Base-by-base conservation (phyloP, 2,797 vertebrate genomes). In the Trematomus bernacchii region DNA sequence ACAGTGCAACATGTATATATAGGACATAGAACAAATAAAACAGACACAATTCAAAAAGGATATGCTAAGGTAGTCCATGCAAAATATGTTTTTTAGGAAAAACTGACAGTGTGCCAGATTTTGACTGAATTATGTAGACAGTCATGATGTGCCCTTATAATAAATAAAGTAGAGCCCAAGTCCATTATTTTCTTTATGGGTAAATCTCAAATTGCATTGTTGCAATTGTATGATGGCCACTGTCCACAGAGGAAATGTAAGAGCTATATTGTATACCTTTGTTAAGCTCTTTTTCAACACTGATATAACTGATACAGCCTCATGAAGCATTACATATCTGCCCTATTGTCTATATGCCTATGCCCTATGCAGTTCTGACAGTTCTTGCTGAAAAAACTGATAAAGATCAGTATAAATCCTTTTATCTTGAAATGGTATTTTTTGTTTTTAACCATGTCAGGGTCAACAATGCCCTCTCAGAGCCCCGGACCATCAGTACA, bases 111-210 rank as follows among this genome's bases (percentile, higher is more conserved):
- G 2, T 67, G n/a, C 54, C 52, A 54, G 1, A 65, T 55, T 71
- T 12, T 63, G 47, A 6, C 5, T 23, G 23, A 46, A 62, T 76
- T 43, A 52, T 42, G 10, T 70, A 44, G 42, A 73, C 59, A 57
- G 6, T 11, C 2, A 21, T 42, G 40, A 65, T 18, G 59, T 57
- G 50, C 69, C 46, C 47, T 66, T 19, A 70, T 46, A 14, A 30
- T 40, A 44, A 69, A 40, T 40, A 3, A 68, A 33, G 9, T 46
- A 3, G 3, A 48, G 7, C 27, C 21, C 40, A 61, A 37, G 46
- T 30, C 23, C 15, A 63, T 71, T 77, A 11, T 48, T 70, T 55
- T 61, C 27, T 59, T 23, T 73, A 44, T 55, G 10, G 43, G 27
- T n/a, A 43, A 70, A 59, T 27, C 16, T 30, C 33, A 54, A 37